These are phyloP conservation scores for Simalia tracyae DNA, from an alignment of 2,797 vertebrate genomes.

Conservation along the genomic window DNA sequence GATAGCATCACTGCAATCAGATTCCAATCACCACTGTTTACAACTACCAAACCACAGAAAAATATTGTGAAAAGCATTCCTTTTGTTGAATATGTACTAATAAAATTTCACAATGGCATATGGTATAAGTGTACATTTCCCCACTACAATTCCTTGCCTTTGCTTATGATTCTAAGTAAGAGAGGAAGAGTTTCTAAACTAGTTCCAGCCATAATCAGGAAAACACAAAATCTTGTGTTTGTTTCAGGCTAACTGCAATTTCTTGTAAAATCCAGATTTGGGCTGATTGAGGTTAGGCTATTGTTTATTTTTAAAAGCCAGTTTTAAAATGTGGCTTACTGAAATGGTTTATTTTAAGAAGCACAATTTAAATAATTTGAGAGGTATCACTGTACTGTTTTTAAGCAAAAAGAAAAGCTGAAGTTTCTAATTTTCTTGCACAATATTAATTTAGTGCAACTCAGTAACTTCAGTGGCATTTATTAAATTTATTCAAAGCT, in stretches of 20 bases:
- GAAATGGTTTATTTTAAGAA: neutral
- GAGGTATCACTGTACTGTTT: neutral
- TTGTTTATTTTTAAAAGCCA: neutral
- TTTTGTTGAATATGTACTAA: neutral
- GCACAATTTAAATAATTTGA: neutral
- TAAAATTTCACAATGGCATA: neutral
- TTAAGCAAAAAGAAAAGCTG: neutral
- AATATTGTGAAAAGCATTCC: neutral
- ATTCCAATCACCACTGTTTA: neutral
- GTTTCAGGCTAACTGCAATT: neutral
- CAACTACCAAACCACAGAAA: slow-evolving; percentile 14
- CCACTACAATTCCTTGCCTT: neutral
- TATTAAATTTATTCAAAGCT: neutral
- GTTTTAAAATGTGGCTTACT: neutral
- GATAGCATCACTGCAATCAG: slow-evolving; percentile 25
- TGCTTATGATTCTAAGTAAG: neutral
- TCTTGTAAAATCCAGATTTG: neutral
- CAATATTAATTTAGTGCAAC: neutral
- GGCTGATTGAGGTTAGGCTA: too few relatives aligned
- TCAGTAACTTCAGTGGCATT: neutral
- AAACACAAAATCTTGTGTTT: neutral
- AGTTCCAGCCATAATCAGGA: neutral
- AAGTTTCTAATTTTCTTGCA: neutral
- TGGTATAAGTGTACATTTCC: neutral
- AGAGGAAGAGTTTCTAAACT: neutral